Evolutionary conservation across 2,797 vertebrate genomes (phyloP), one percentile per base, ranked within the genome.

Genomic region (Otolemur crassicaudatus): DNA sequence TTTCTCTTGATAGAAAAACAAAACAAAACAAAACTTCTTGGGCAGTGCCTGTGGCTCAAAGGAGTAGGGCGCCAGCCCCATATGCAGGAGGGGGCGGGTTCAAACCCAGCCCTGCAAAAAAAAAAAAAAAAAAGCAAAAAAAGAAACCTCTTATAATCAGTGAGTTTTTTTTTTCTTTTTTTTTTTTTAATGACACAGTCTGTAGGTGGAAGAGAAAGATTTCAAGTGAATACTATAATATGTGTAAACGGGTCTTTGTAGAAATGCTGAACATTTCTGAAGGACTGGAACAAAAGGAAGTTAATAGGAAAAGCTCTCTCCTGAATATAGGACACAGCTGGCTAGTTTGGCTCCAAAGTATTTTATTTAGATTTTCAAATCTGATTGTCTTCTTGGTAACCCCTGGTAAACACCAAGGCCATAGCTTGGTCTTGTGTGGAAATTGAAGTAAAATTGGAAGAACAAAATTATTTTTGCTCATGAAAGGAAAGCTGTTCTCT

Each of bases 331-430:
- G 72, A 61, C 60, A 31, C 5, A 58, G 7, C 72, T 80, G 76
- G 34, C 8, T 60, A 91, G 22, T 22, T 40, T 77, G 58, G 43
- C 53, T 69, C 2, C 43, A 77, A 65, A 56, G 43, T 70, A 53
- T 77, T 58, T 82, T 17, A 19, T 58, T 92, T 87, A 56, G 25
- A 86, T 91, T 94, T 91, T 89, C n/a, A 88, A 95, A 25, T 20
- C 34, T 94, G 90, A 9, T 40, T 91, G 92, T 34, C 7, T 73
- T 88, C 16, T 60, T 53, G 75, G 37, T 82, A 58, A 90, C 3
- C n/a, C 10, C 37, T 23, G 19, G 27, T 76, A 49, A 67, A 43
- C 27, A 91, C 0, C n/a, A 69, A 6, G 2, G 4, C 34, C 34
- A 56, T 2, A 76, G 27, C 6, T 53, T 3, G 82, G 20, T 79